A percentile compares a stretch with the other conserved stretches of the same genome.
phyloP scores from a whole-genome alignment of 2,888 invertebrate species.

The Amblyjoppa proteus region DNA sequence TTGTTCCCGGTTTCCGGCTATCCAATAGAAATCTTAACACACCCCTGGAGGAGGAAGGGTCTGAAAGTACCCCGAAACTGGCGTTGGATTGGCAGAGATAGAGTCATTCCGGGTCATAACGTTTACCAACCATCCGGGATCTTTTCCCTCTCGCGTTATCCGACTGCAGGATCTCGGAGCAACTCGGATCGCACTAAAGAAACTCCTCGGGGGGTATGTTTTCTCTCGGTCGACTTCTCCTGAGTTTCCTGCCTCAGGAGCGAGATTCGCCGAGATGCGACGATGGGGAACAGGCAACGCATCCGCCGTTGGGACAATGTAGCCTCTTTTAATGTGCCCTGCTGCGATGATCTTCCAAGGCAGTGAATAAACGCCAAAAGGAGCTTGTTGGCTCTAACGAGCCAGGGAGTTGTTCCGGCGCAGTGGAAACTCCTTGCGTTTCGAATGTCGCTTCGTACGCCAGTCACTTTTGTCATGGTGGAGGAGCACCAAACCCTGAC shows the following conservation, averaged over 20 bases:
- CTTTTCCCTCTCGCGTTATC: conserved; percentile 25
- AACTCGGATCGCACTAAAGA: conserved; percentile 11
- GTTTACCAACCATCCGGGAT: conserved; percentile 8
- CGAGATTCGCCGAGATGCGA: too few relatives aligned
- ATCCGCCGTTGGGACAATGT: neutral
- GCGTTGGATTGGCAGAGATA: conserved; percentile 55
- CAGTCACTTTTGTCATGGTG: neutral
- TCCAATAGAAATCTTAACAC: conserved; percentile 67
- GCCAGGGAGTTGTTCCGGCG: neutral
- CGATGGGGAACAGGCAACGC: neutral
- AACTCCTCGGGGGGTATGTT: conserved; percentile 12
- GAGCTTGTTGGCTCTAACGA: neutral
- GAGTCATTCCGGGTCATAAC: conserved; percentile 6
- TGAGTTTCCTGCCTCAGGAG: neutral
- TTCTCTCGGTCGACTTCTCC: neutral
- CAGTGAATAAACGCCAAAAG: neutral
- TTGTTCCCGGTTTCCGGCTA: conserved; percentile 36
- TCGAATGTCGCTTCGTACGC: neutral
- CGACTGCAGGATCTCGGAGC: conserved; percentile 4
- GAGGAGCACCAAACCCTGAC: neutral
- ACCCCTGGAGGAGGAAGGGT: conserved; percentile 38
- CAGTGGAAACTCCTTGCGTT: neutral
- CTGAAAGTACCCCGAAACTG: conserved; percentile 42
- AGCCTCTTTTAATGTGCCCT: neutral
- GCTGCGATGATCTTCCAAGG: neutral